Conservation (phyloP, 2,113 vertebrate species). For the Misgurnus mizolepis region DNA sequence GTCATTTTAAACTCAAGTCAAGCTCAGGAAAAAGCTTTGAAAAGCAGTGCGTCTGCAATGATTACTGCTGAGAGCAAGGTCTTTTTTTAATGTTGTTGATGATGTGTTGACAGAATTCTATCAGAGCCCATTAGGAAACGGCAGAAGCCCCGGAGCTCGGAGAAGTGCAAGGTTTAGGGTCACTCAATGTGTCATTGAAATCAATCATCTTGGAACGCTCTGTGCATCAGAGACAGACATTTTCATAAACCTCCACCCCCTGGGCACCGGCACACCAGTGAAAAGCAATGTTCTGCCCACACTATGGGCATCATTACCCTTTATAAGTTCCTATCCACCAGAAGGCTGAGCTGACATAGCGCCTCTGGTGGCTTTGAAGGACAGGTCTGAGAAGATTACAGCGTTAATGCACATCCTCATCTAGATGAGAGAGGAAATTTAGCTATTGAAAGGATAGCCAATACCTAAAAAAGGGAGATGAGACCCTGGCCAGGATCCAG, state of each 20-base stretch:
- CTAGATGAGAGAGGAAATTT: not conserved
- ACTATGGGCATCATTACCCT: conserved; percentile 35
- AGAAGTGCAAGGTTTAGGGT: conserved; percentile 38
- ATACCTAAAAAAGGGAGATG: not conserved
- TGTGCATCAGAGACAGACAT: conserved; percentile 17
- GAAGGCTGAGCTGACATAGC: not conserved
- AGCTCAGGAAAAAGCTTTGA: not conserved
- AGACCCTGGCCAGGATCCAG: not conserved
- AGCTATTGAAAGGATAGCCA: conserved; percentile 6
- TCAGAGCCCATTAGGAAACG: conserved; percentile 20
- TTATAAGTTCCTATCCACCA: conserved; percentile 10
- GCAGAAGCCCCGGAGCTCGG: conserved; percentile 25
- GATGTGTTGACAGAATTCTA: conserved; percentile 34
- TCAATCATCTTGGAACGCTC: conserved; percentile 33
- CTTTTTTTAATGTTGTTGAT: conserved; percentile 16
- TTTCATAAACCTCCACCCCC: conserved; percentile 28
- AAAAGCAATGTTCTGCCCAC: conserved; percentile 21
- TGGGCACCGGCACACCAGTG: conserved; percentile 17
- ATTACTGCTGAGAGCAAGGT: not conserved
- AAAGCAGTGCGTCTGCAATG: not conserved
- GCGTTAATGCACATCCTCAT: conserved; percentile 9
- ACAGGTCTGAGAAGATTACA: conserved; percentile 30
- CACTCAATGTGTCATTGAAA: conserved; percentile 31
- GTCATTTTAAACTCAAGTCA: not conserved
- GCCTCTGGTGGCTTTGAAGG: conserved; percentile 39